A percentile compares a stretch with the other conserved stretches of the same genome.
These are phyloP conservation scores for Otolemur garnettii DNA, from an alignment of 2,113 vertebrate species.

Conservation along the genomic window DNA sequence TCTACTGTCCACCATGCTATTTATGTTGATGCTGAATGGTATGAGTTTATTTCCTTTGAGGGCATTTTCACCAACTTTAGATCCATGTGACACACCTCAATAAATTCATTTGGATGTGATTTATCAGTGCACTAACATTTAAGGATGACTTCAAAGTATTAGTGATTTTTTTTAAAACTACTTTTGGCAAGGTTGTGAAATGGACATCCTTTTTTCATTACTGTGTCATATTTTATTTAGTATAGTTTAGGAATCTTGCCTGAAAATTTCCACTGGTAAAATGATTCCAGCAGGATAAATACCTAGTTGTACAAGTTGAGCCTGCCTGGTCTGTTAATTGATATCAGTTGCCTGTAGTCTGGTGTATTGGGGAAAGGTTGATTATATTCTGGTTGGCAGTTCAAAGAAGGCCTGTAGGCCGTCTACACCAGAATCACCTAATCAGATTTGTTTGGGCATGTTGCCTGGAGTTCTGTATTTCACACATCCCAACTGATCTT, in stretches of 20 bases:
- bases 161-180: not conserved
- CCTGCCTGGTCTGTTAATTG: not conserved
- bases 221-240: not conserved
- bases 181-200: slow-evolving; percentile 18
- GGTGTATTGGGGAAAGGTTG: not conserved
- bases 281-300: slow-evolving; percentile 42
- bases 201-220: not conserved
- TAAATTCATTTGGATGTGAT: not conserved
- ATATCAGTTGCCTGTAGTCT: not conserved
- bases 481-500: not conserved
- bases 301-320: not conserved
- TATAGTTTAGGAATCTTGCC: not conserved
- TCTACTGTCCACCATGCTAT: not conserved
- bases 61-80: not conserved
- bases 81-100: not conserved
- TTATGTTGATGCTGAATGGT: slow-evolving; percentile 39
- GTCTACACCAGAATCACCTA: not conserved
- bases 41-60: not conserved
- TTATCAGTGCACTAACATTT: not conserved
- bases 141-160: not conserved
- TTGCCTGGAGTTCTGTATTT: slow-evolving; percentile 45
- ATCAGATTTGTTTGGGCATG: not conserved
- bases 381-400: slow-evolving; percentile 34
- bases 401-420: not conserved
- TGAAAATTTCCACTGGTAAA: slow-evolving; percentile 14